Percentiles rank a stretch among this genome's conserved stretches.
These are phyloP conservation scores for Phasia obesa DNA, from an alignment of 2,888 invertebrate genomes.

Conservation along the genomic window DNA sequence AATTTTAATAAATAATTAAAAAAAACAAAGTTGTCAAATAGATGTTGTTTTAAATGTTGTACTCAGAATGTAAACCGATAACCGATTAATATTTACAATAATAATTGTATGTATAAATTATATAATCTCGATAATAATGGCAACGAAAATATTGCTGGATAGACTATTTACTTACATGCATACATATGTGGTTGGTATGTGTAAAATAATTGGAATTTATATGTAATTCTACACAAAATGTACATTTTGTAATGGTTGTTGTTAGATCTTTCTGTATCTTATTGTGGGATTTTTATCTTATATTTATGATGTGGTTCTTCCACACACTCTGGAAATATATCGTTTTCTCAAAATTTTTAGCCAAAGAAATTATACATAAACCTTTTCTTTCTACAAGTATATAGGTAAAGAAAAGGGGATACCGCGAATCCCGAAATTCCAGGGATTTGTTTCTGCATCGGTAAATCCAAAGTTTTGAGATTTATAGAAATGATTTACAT, in stretches of 20 bases:
- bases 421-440: no score
- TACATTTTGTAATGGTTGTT: constrained; percentile 35
- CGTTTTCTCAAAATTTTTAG: no score
- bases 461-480: no score
- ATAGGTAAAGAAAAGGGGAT: no score
- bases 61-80: constrained; percentile 70
- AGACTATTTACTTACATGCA: no score
- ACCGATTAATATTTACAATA: constrained; percentile 46
- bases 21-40: constrained; percentile 64
- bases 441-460: no score
- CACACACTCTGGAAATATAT: no score
- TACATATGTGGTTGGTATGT: background rate
- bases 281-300: background rate
- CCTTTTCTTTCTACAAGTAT: no score
- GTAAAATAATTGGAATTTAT: background rate
- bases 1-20: constrained; percentile 22
- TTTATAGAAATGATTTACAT: no score
- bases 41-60: constrained; percentile 79
- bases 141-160: constrained; percentile 42
- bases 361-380: no score
- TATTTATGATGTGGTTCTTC: no score
- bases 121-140: constrained; percentile 31
- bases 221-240: background rate
- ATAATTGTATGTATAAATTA: constrained; percentile 33
- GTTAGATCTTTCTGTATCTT: background rate